Base-by-base conservation (phyloP, 2,797 vertebrate species). In the Microhierax caerulescens region DNA sequence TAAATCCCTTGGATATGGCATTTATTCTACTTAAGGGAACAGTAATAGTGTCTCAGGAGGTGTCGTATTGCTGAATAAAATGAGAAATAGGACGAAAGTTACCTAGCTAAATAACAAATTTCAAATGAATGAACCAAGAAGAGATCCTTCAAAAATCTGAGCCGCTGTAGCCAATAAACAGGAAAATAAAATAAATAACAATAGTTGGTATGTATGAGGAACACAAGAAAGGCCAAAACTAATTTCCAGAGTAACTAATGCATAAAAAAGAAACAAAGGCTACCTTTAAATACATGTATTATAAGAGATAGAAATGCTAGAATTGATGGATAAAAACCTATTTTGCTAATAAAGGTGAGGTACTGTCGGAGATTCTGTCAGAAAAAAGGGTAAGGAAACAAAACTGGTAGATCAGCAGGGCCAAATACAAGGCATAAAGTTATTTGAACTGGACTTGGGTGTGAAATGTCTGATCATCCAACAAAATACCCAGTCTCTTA, bases 11-110 rank as follows among this genome's bases (percentile, higher is more conserved):
- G 39, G 61, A 78, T 88, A 22, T 43, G 48, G 43, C 22, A 67
- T 86, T 86, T 86, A 77, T 93, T 65, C 88, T 86, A 41, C 94
- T 93, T 90, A 89, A 93, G 59, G n/a, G 93, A 95, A 59, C 54
- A 81, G 53, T 85, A 80, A 64, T 74, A 67, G 43, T 28, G 32
- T 90, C 88, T 93, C 61, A 30, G 51, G 74, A 95, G 78, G 53
- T 75, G 30, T 5, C 75, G n/a, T 61, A 34, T 8, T 88, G 56
- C 75, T 14, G 28, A 93, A 61, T n/a, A 91, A 87, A 97, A 74
- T 57, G 57, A 92, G 56, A 85, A 85, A 70, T n/a, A 77, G 45
- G 34, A 65, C 69, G 50, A 90, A 90, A 76, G 21, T 51, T 78
- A 34, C 18, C 48, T 27, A 69, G 43, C 51, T 79, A 92, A 72